Evolutionary conservation across 2,888 invertebrate genomes (phyloP), one percentile per base, ranked within the genome.

Genomic region (Volucella bombylans): DNA sequence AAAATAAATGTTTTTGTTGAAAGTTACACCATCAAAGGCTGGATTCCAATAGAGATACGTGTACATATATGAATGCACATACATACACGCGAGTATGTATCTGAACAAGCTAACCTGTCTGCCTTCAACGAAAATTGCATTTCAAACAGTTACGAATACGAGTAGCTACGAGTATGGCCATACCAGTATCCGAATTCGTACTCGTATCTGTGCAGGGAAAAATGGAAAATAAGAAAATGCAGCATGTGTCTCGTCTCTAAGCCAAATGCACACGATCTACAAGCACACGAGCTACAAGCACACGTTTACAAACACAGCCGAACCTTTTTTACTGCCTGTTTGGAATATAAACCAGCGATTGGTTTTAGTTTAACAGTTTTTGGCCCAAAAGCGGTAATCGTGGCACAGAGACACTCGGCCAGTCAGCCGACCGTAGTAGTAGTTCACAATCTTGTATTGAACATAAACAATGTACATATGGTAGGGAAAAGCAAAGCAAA

Each of bases 331-430:
- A 15, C 8, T 50, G 55, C 65, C 71, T 81, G 85, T 72, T 77
- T 72, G 85, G 81, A 72, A 77, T 81, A 79, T 79, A 78, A 80
- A 81, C 72, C 67, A 81, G 50, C 39, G 61, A 76, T 81, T 49
- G 69, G 68, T 74, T 82, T 74, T 59, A 50, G 59, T 59, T 74
- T 68, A 64, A 68, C 73, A 74, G 64, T 78, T 77, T 47, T 73
- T 76, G 55, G 82, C 67, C 78, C 78, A 72, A 78, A 82, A 78
- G 68, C 67, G 55, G 68, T 18, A 31, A 50, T 77, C 82, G 67
- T 67, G 81, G 71, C 39, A 55, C 8, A 59, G 50, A 49, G 18
- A 38, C 62, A 54, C 12, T 62, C 61, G 31, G 6, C 31, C 31
- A 31, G 4, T 31, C 31, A 31, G 6, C 39, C 8, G 18, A 43